phyloP scores from a whole-genome alignment of 2,888 invertebrate genomes.

The Tanypteryx hageni region DNA sequence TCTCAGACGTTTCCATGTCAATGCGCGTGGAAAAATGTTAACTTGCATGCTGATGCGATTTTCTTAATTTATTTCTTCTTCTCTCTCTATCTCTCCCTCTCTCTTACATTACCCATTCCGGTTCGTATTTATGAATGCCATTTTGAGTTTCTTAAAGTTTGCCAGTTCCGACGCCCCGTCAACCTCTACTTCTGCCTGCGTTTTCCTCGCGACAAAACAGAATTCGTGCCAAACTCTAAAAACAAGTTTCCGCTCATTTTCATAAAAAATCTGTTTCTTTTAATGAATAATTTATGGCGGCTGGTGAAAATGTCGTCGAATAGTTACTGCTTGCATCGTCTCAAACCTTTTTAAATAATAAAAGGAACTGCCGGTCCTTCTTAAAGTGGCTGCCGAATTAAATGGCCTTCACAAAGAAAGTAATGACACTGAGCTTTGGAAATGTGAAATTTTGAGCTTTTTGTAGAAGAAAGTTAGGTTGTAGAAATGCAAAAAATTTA shows the following conservation, averaged over 20 bases:
- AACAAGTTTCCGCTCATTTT: constrained; percentile 27
- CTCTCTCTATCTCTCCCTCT: constrained; percentile 1
- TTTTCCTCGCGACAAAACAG: neutral
- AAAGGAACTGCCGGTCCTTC: too few species aligned
- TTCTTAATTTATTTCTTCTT: constrained; percentile 36
- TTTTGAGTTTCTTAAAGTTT: constrained; percentile 36
- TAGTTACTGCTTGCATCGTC: neutral
- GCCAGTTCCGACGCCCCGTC: neutral
- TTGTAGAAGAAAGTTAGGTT: too few species aligned
- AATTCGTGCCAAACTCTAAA: neutral
- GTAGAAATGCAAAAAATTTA: too few species aligned
- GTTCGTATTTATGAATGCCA: constrained; percentile 35
- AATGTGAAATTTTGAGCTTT: too few species aligned
- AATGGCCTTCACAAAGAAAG: too few species aligned
- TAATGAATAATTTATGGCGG: neutral
- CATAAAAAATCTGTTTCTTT: neutral
- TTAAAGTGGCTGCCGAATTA: too few species aligned
- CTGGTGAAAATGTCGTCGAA: neutral
- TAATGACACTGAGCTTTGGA: too few species aligned
- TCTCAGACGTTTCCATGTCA: constrained; percentile 25
- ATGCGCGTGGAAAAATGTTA: constrained; percentile 40
- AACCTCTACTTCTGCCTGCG: neutral
- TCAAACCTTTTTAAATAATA: too few species aligned
- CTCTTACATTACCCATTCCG: constrained; percentile 14
- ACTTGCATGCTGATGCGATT: neutral